These are phyloP conservation scores for Vidua macroura DNA, from an alignment of 2,113 vertebrate genomes.

Conservation along the genomic window DNA sequence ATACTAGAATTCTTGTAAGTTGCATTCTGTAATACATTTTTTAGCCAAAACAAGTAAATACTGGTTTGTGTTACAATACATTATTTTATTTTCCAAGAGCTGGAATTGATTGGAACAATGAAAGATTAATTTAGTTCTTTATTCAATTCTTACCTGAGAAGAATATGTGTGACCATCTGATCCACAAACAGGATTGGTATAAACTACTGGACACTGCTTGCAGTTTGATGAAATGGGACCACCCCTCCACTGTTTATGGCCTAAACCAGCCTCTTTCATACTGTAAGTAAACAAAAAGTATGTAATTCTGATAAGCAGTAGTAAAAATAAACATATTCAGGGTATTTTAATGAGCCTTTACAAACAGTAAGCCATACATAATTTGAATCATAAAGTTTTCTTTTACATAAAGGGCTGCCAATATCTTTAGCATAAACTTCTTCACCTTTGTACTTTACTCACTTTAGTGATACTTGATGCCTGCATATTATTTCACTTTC, in stretches of 20 bases:
- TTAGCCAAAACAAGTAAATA: background rate
- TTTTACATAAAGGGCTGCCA: background rate
- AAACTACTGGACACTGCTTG: conserved; percentile 86
- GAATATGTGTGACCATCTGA: conserved; percentile 92
- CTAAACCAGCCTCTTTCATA: conserved; percentile 84
- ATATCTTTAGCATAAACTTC: background rate
- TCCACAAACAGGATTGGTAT: conserved; percentile 88
- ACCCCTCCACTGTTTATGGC: conserved; percentile 80
- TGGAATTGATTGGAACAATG: background rate
- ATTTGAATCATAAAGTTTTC: background rate
- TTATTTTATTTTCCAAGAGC: background rate
- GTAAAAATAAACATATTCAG: conserved; percentile 41
- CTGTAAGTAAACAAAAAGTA: conserved; percentile 74
- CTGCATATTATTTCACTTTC: background rate
- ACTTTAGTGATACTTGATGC: background rate
- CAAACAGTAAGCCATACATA: background rate
- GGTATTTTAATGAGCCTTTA: conserved; percentile 41
- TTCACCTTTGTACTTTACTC: background rate
- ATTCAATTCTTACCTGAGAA: conserved; percentile 81
- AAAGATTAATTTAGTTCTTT: conserved; percentile 16
- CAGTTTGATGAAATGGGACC: conserved; percentile 80
- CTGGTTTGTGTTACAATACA: background rate
- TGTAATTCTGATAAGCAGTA: conserved; percentile 42
- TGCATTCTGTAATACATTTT: background rate
- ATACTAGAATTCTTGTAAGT: background rate